Base-by-base conservation (phyloP, 1,140 invertebrate species). In the Dolichoris vasculosae region DNA sequence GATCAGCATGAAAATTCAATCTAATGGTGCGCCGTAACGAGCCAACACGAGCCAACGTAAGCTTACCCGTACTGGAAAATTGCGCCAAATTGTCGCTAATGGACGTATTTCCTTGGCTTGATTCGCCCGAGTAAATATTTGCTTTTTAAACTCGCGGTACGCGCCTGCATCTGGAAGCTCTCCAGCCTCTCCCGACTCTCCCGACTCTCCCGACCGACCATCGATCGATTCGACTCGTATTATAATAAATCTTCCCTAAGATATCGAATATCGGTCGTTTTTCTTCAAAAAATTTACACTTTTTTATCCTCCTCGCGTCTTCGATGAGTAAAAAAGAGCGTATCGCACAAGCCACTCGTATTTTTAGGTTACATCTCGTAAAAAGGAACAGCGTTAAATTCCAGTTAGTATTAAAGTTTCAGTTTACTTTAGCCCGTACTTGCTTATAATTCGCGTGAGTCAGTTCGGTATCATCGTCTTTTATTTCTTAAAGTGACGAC, bases 401-500 rank as follows among this genome's bases (percentile, higher is more conserved):
- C 55, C 55, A 59, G 55, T 59, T 59, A 59, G 55, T 26, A 59
- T 59, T 59, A 59, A 59, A 26, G 55, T 59, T 26, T 59, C 55
- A 26, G 55, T 26, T 59, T 59, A 59, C 55, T 59, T 26, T 23
- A 9, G 55, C 23, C 55, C 55, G 67, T 38, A n/a, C 38, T 9
- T 23, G n/a, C 23, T 11, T 43, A 43, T 26, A 26, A 73, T 43
- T 43, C 7, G 26, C 35, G 38, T 43, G 2, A 64, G 63, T 7
- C 63, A n/a, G n/a, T n/a, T 20, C 55, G 55, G 17, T n/a, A n/a
- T n/a, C n/a, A 64, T 30, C 15, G 2, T 43, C 26, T 23, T 73
- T 43, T 73, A 73, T 73, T 73, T 73, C 23, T 43, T n/a, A 73
- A 73, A 73, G 2, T 11, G 71, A 69, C 59, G 11, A 43, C 82